A percentile compares a stretch with the other conserved stretches of the same genome.
Evolutionary conservation across 2,113 vertebrate species (phyloP).

Genomic region (Labrus mixtus): DNA sequence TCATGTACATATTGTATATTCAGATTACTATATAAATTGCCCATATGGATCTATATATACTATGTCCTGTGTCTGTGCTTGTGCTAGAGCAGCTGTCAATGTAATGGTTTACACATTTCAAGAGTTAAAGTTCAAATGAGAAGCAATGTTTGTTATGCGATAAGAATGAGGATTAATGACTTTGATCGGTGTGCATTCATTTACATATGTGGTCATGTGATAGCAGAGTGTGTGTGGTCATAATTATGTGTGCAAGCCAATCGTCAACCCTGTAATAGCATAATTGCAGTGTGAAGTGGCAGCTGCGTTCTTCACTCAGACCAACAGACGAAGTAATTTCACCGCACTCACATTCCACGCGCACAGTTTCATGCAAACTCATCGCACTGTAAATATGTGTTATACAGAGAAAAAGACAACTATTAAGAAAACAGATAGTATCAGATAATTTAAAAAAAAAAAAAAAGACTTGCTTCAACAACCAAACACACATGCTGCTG

Average conservation of each 20-base stretch:
- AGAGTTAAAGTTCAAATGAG: not conserved
- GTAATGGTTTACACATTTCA: not conserved
- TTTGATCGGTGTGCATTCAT: not conserved
- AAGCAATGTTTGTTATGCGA: slow-evolving; percentile 4
- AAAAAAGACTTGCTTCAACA: not conserved
- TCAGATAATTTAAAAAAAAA: slow-evolving; percentile 5
- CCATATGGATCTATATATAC: not conserved
- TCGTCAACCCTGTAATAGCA: slow-evolving; percentile 22
- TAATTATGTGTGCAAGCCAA: slow-evolving; percentile 10
- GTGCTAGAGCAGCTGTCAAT: not conserved
- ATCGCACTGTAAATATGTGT: not conserved
- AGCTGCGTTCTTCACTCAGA: slow-evolving; percentile 48
- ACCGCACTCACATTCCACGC: not conserved
- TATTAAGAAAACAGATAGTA: slow-evolving; percentile 14
- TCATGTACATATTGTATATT: no score
- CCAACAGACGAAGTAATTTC: slow-evolving; percentile 13
- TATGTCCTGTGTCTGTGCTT: not conserved
- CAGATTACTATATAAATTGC: no score
- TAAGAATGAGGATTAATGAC: not conserved
- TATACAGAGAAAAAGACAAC: not conserved
- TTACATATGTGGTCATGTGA: not conserved
- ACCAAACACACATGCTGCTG: slow-evolving; percentile 6
- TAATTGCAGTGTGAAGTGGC: slow-evolving; percentile 58
- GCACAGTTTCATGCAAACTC: not conserved
- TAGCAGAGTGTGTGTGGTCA: slow-evolving; percentile 23